These are phyloP conservation scores for Pseudomyrmex flavicornis DNA, from an alignment of 1,140 invertebrate genomes.

Conservation along the genomic window DNA sequence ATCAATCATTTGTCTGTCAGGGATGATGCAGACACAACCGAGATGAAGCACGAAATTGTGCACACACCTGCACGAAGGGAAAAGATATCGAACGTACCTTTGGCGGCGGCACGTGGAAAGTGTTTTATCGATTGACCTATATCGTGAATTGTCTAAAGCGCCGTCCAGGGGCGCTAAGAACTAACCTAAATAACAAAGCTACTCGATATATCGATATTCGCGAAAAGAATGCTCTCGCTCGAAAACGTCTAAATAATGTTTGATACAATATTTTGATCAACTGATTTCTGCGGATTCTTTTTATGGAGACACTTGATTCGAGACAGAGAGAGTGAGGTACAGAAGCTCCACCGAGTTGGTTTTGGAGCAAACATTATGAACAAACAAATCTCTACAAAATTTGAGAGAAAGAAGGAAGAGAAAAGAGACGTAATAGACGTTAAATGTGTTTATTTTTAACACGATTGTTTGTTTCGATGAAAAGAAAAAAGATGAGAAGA, in stretches of 20 bases:
- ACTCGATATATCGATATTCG: slow-evolving; percentile 67
- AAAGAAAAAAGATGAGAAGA: background rate
- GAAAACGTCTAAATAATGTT: background rate
- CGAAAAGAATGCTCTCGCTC: background rate
- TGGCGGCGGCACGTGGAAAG: slow-evolving; percentile 75
- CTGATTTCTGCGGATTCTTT: too few species aligned
- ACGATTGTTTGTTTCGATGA: background rate
- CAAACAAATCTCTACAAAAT: background rate
- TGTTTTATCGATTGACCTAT: slow-evolving; percentile 83
- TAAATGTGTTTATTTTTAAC: too few species aligned
- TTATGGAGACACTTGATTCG: too few species aligned
- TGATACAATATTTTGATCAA: background rate
- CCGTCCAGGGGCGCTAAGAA: slow-evolving; percentile 76
- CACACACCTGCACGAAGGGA: slow-evolving; percentile 65
- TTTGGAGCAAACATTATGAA: too few species aligned
- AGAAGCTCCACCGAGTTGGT: too few species aligned
- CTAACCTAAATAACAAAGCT: slow-evolving; percentile 70
- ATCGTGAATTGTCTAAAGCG: slow-evolving; percentile 78
- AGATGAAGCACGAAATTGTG: background rate
- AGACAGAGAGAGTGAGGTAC: too few species aligned
- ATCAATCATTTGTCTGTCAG: too few species aligned
- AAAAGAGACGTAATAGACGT: background rate
- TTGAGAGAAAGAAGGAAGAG: background rate
- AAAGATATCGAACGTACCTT: slow-evolving; percentile 75
- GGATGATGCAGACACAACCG: too few species aligned